Percentiles rank a stretch among this genome's conserved stretches.
These are phyloP conservation scores for Pangasius sanitwongsei DNA, from an alignment of 2,797 vertebrate species.

Conservation along the genomic window DNA sequence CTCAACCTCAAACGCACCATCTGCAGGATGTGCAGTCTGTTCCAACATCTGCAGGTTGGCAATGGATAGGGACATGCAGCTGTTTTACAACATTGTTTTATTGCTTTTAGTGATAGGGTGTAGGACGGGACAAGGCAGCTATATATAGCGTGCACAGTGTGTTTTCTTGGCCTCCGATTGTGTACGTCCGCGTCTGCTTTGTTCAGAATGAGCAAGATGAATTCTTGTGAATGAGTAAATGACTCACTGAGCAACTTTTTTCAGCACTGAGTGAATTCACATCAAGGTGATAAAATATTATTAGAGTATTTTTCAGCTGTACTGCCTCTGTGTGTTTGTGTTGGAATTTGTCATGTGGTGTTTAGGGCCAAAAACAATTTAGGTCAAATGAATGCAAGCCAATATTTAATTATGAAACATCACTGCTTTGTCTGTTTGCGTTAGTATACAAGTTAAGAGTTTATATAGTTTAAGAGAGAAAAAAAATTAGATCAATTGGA, in stretches of 20 bases:
- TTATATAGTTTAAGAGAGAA: not conserved
- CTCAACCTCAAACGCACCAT: slow-evolving; percentile 53
- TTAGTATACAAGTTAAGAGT: not conserved
- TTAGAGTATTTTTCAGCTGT: not conserved
- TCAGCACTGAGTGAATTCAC: not conserved
- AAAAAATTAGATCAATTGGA: not conserved
- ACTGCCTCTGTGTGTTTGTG: not conserved
- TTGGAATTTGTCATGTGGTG: not conserved
- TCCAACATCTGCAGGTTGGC: slow-evolving; percentile 54
- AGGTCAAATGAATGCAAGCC: not conserved
- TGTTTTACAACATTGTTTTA: not conserved
- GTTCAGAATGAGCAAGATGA: not conserved
- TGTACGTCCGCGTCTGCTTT: not conserved
- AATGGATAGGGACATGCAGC: not conserved
- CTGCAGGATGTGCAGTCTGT: slow-evolving; percentile 43
- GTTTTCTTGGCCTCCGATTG: not conserved
- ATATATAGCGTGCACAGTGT: not conserved
- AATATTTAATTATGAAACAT: not conserved
- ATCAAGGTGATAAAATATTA: not conserved
- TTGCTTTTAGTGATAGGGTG: not conserved
- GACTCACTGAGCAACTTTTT: not conserved
- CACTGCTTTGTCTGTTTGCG: not conserved
- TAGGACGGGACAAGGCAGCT: not conserved
- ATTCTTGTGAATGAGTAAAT: not conserved
- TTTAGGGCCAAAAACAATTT: not conserved